Percentiles rank a stretch among this genome's conserved stretches.
Conservation (phyloP, 2,113 vertebrate species). For the Danio rerio region GRCz12tu NC_133182.1:67221501-67222000, state of each 20-base stretch:
- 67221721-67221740: neutral
- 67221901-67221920: neutral
- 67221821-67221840: neutral
- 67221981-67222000: neutral
- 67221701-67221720: neutral
- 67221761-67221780: neutral
- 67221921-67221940: neutral
- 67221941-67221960: neutral
- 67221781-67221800: conserved; percentile 34
- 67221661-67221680: neutral
- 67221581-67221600: too few species aligned
- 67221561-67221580: too few species aligned
- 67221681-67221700: neutral
- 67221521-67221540: too few species aligned
- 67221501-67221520: too few species aligned
- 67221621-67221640: too few species aligned
- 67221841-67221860: neutral
- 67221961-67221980: neutral
- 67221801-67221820: neutral
- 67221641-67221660: too few species aligned
- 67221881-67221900: neutral
- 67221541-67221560: too few species aligned
- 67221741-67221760: neutral
- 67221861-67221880: neutral
- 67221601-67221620: too few species aligned